Percentiles rank a stretch among this genome's conserved stretches.
Evolutionary conservation across 2,113 vertebrate species (phyloP).

Genomic region (Colossoma macropomum): DNA sequence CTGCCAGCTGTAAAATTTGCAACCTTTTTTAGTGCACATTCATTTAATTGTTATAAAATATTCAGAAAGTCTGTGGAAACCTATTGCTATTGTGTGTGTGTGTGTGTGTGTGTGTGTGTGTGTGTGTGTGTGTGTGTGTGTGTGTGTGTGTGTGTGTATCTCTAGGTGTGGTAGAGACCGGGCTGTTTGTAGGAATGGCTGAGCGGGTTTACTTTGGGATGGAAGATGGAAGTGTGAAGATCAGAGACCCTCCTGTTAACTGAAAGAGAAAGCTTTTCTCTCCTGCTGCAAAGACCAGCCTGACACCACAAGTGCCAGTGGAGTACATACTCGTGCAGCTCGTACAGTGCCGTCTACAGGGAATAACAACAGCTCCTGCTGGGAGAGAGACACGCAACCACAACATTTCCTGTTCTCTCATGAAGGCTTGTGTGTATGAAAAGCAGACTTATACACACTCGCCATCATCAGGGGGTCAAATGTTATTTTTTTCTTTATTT

Average conservation of each 20-base stretch:
- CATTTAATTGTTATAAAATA: too few species aligned
- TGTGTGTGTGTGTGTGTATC: conserved; percentile 11
- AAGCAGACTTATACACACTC: not conserved
- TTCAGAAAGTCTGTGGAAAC: too few species aligned
- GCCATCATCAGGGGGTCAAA: not conserved
- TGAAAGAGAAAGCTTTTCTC: conserved; percentile 62
- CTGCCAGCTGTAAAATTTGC: too few species aligned
- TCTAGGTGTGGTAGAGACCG: conserved; percentile 95
- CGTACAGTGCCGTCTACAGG: conserved; percentile 2
- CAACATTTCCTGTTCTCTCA: not conserved
- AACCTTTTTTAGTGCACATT: too few species aligned
- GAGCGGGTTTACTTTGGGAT: conserved; percentile 93
- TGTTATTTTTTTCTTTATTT: not conserved
- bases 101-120: too few species aligned
- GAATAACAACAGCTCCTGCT: not conserved
- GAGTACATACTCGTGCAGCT: not conserved
- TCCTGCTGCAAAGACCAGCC: conserved; percentile 22
- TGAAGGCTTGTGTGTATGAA: not conserved
- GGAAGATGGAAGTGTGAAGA: conserved; percentile 88
- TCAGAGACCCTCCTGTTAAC: conserved; percentile 77
- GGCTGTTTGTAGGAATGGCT: conserved; percentile 94
- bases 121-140: too few species aligned
- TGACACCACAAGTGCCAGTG: conserved; percentile 48
- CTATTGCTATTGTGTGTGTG: too few species aligned
- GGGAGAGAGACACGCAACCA: not conserved